Conservation (phyloP, 2,888 invertebrate species). For the Ochlodes sylvanus region DNA sequence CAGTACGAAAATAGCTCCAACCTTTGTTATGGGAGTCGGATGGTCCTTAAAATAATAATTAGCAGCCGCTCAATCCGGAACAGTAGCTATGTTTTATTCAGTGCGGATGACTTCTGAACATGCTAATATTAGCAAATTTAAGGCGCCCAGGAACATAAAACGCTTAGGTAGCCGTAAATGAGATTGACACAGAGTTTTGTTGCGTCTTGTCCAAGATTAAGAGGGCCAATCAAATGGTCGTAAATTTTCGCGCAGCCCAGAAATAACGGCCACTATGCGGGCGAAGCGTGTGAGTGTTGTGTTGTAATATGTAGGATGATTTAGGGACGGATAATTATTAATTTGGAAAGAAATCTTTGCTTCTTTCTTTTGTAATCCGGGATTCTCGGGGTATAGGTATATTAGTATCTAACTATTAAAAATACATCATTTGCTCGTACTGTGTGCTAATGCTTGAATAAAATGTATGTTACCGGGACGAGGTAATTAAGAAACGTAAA, state of each 20-base stretch:
- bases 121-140: slow-evolving; percentile 19
- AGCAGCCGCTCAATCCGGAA: slow-evolving; percentile 22
- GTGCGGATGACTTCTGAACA: slow-evolving; percentile 6
- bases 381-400: slow-evolving; percentile 39
- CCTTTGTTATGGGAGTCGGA: slow-evolving; percentile 13
- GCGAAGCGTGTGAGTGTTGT: slow-evolving; percentile 59
- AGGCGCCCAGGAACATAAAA: slow-evolving; percentile 44
- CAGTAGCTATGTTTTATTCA: slow-evolving; percentile 10
- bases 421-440: not conserved
- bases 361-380: slow-evolving; percentile 72
- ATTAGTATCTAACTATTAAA: not conserved
- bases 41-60: slow-evolving; percentile 31
- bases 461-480: too few species aligned
- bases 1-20: slow-evolving; percentile 9
- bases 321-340: slow-evolving; percentile 81
- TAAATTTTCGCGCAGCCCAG: slow-evolving; percentile 67
- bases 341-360: slow-evolving; percentile 78
- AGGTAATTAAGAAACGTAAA: too few species aligned
- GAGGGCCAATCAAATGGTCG: slow-evolving; percentile 76
- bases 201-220: slow-evolving; percentile 68
- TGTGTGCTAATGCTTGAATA: too few species aligned
- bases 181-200: slow-evolving; percentile 65
- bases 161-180: slow-evolving; percentile 59
- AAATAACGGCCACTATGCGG: slow-evolving; percentile 63
- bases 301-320: slow-evolving; percentile 73